These are phyloP conservation scores for Lepidochitona cinerea DNA, from an alignment of 2,888 invertebrate genomes.

Conservation along the genomic window DNA sequence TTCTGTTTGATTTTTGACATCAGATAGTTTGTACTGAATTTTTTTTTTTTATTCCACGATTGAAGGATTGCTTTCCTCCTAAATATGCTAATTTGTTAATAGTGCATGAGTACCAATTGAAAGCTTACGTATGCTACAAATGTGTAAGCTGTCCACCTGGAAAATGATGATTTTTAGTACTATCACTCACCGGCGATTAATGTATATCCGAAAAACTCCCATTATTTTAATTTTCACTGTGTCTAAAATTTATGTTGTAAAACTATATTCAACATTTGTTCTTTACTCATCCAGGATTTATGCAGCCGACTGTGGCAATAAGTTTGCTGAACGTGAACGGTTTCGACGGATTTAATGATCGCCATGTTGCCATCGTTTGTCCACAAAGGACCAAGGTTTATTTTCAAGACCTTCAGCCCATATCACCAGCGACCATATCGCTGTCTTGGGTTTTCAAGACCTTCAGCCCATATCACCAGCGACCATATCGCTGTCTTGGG, in stretches of 20 bases:
- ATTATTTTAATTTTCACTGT: too few species aligned
- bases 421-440: neutral
- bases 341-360: neutral
- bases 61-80: too few species aligned
- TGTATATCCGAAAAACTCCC: too few species aligned
- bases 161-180: too few species aligned
- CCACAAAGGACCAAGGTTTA: neutral
- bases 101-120: too few species aligned
- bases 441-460: neutral
- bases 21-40: too few species aligned
- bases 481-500: neutral
- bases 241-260: neutral
- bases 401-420: neutral
- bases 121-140: too few species aligned
- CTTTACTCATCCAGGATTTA: neutral
- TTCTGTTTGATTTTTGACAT: too few species aligned
- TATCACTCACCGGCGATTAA: too few species aligned
- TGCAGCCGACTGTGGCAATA: neutral
- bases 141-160: too few species aligned
- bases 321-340: neutral
- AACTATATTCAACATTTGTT: neutral
- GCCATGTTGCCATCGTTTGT: neutral
- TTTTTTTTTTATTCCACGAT: too few species aligned
- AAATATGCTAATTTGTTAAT: too few species aligned
- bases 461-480: neutral